These are phyloP conservation scores for Ichneumon xanthorius DNA, from an alignment of 2,888 invertebrate genomes.

Conservation along the genomic window DNA sequence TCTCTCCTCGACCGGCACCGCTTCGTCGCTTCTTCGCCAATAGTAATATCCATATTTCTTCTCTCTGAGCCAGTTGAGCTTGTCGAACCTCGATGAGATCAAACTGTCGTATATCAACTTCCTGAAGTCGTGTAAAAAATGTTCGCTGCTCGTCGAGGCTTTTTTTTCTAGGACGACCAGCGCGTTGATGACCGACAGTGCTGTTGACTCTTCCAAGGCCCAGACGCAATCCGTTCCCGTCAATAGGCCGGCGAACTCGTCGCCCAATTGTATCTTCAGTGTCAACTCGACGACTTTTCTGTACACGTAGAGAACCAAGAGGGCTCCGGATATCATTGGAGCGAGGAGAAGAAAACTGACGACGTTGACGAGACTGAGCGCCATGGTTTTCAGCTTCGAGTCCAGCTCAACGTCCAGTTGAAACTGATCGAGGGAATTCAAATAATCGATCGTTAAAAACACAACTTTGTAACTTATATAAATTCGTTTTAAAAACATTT, in stretches of 20 bases:
- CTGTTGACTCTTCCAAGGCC: constrained; percentile 85
- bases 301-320: constrained; percentile 70
- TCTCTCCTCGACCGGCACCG: constrained; percentile 84
- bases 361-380: constrained; percentile 63
- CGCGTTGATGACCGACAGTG: constrained; percentile 85
- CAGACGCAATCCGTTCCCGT: constrained; percentile 86
- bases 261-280: constrained; percentile 76
- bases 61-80: constrained; percentile 85
- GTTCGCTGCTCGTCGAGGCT: constrained; percentile 56
- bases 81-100: constrained; percentile 74
- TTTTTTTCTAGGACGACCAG: constrained; percentile 85
- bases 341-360: constrained; percentile 66
- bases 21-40: constrained; percentile 84
- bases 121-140: constrained; percentile 71
- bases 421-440: constrained; percentile 39
- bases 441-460: constrained; percentile 12
- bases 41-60: constrained; percentile 86
- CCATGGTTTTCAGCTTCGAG: constrained; percentile 60
- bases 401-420: constrained; percentile 62
- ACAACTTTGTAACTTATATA: background rate
- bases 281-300: constrained; percentile 69
- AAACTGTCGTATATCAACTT: constrained; percentile 70
- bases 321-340: constrained; percentile 64
- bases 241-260: constrained; percentile 85
- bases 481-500: background rate